phyloP scores from a whole-genome alignment of 1,140 invertebrate species.

The Conus betulinus region DNA sequence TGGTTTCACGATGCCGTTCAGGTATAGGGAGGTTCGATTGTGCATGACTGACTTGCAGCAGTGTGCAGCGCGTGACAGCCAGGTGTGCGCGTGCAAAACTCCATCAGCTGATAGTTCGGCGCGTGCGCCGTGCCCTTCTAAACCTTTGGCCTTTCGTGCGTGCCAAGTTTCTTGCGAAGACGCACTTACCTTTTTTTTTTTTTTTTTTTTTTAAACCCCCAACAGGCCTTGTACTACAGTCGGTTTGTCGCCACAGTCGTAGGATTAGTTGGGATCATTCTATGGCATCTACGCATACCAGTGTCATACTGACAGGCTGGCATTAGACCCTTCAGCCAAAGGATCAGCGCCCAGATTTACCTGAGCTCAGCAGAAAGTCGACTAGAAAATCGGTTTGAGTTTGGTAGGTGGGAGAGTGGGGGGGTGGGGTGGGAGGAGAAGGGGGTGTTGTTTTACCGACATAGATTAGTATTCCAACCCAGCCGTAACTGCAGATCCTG shows the following conservation, averaged over 20 bases:
- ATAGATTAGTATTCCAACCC: no score
- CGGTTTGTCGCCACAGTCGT: no score
- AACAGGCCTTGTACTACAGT: no score
- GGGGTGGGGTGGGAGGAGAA: background rate
- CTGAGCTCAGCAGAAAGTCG: background rate
- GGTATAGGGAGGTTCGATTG: background rate
- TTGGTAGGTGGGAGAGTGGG: background rate
- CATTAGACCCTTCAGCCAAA: background rate
- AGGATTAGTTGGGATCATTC: no score
- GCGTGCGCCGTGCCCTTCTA: conserved; percentile 16
- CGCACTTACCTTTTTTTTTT: background rate
- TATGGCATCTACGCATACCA: background rate
- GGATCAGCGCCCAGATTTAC: background rate
- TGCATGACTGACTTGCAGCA: background rate
- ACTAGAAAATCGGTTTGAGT: background rate
- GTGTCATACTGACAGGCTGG: no score
- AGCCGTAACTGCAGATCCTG: no score
- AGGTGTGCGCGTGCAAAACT: conserved; percentile 12
- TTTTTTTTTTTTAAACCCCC: background rate
- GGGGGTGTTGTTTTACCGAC: no score
- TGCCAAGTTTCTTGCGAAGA: background rate
- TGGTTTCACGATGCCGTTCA: background rate
- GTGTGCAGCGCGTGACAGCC: conserved; percentile 8
- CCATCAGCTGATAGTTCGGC: conserved; percentile 21
- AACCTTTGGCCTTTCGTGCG: background rate